Percentiles rank a stretch among this genome's conserved stretches.
Conservation (phyloP, 2,797 vertebrate genomes). For the Tympanoctomys barrerae region DNA sequence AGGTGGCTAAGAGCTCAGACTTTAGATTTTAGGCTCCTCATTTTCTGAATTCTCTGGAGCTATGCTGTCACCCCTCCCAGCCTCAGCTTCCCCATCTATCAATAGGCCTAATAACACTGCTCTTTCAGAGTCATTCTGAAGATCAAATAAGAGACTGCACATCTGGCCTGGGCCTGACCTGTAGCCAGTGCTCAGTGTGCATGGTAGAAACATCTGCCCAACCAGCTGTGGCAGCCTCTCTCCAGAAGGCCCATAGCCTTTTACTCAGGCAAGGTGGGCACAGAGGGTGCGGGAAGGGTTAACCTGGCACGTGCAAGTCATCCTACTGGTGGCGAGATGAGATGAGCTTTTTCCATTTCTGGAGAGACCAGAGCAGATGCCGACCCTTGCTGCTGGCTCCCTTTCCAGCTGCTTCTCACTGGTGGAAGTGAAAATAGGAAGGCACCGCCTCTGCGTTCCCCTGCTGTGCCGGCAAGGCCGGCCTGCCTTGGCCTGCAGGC, state of each 20-base stretch:
- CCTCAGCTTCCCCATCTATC: constrained; percentile 67
- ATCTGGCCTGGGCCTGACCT: rapidly evolving
- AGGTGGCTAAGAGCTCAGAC: background rate
- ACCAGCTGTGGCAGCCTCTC: background rate
- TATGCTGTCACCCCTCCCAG: constrained; percentile 51
- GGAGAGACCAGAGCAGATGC: background rate
- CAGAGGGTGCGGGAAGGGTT: constrained; percentile 43
- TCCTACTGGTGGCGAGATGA: background rate
- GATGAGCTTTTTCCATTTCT: constrained; percentile 45
- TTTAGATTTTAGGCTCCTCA: background rate
- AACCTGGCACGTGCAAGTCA: background rate
- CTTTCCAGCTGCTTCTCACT: constrained; percentile 63
- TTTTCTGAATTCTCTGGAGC: constrained; percentile 49
- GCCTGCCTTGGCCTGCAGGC: constrained; percentile 49
- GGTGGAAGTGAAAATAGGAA: constrained; percentile 76
- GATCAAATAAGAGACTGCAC: background rate
- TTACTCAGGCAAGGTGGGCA: background rate
- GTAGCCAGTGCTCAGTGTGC: rapidly evolving
- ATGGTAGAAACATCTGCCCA: background rate
- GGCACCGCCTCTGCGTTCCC: background rate
- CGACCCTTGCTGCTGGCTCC: constrained; percentile 33
- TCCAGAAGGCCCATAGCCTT: background rate
- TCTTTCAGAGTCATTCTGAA: constrained; percentile 28
- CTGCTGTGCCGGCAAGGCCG: background rate
- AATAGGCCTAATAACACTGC: constrained; percentile 70